Evolutionary conservation across 2,888 invertebrate species (phyloP).

Genomic region (Cephus sareptanus): DNA sequence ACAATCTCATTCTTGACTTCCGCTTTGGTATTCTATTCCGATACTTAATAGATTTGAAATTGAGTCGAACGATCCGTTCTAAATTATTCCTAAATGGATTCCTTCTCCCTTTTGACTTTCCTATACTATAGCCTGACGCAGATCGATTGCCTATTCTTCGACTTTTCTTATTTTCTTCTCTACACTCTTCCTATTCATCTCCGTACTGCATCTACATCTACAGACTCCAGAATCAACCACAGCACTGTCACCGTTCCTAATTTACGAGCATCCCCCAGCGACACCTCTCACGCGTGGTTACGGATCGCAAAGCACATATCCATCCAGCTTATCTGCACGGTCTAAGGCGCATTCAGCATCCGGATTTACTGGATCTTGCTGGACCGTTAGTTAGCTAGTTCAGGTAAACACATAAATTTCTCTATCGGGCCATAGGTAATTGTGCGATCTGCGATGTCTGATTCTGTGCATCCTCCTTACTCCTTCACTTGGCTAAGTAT

Average conservation of each 20-base stretch:
- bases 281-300: slow-evolving; percentile 36
- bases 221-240: too few relatives aligned
- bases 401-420: slow-evolving; percentile 62
- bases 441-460: slow-evolving; percentile 54
- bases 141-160: too few relatives aligned
- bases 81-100: too few relatives aligned
- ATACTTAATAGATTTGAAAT: too few relatives aligned
- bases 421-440: slow-evolving; percentile 66
- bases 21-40: too few relatives aligned
- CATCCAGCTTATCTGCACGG: slow-evolving; percentile 56
- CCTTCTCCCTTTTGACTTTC: too few relatives aligned
- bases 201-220: too few relatives aligned
- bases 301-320: slow-evolving; percentile 58
- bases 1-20: too few relatives aligned
- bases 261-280: slow-evolving; percentile 37
- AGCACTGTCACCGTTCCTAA: slow-evolving; percentile 9
- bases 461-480: slow-evolving; percentile 15
- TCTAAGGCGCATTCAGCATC: slow-evolving; percentile 50
- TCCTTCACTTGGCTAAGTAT: not conserved
- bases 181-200: too few relatives aligned
- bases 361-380: slow-evolving; percentile 48
- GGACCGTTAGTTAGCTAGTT: slow-evolving; percentile 51
- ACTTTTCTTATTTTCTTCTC: too few relatives aligned
- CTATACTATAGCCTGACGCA: too few relatives aligned
- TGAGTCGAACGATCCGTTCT: too few relatives aligned